A percentile compares a stretch with the other conserved stretches of the same genome.
These are phyloP conservation scores for Lymantria dispar DNA, from an alignment of 2,888 invertebrate species.

Conservation along the genomic window DNA sequence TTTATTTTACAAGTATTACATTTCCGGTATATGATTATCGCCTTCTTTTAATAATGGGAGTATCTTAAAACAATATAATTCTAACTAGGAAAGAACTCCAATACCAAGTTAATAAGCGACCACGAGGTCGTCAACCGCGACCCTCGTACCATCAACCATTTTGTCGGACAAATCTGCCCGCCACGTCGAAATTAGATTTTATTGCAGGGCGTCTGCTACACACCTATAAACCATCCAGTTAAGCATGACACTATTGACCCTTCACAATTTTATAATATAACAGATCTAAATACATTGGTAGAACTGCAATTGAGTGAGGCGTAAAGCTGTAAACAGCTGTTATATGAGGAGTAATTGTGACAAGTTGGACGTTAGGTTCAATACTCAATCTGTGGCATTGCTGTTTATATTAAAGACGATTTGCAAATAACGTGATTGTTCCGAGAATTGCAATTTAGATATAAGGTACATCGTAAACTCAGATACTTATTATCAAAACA, in stretches of 20 bases:
- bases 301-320: conserved; percentile 63
- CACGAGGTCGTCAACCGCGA: conserved; percentile 73
- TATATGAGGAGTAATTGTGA: conserved; percentile 60
- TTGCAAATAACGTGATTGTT: not conserved
- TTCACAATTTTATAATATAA: conserved; percentile 3
- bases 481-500: too few relatives aligned
- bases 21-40: too few relatives aligned
- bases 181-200: conserved; percentile 82
- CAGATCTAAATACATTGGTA: conserved; percentile 49
- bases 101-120: conserved; percentile 20
- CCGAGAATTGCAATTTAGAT: too few relatives aligned
- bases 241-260: conserved; percentile 32
- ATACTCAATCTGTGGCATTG: conserved; percentile 39
- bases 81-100: conserved; percentile 8
- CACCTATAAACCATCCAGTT: conserved; percentile 48
- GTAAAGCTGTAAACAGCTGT: conserved; percentile 60
- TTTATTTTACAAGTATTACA: too few relatives aligned
- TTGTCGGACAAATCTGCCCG: conserved; percentile 74
- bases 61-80: not conserved
- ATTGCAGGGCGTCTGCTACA: conserved; percentile 75
- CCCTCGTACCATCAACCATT: conserved; percentile 54
- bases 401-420: conserved; percentile 15
- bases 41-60: too few relatives aligned
- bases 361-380: conserved; percentile 51
- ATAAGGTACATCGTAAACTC: too few relatives aligned